Conservation (phyloP, 2,888 invertebrate species). For the Sminthurinus aureus region DNA sequence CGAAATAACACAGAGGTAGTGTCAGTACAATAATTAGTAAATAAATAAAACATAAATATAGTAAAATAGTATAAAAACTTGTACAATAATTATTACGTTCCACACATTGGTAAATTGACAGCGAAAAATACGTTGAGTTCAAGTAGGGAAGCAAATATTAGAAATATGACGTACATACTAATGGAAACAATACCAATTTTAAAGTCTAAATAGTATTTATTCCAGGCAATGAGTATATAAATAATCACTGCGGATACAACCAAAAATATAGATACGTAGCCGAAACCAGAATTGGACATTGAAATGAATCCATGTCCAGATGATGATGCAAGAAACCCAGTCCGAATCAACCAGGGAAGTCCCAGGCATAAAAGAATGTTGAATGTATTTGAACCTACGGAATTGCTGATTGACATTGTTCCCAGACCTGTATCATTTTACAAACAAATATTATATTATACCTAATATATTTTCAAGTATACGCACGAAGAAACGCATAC, state of each 20-base stretch:
- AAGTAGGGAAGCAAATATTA: constrained; percentile 77
- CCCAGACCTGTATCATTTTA: constrained; percentile 68
- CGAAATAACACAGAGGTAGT: no score
- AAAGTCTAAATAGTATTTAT: constrained; percentile 75
- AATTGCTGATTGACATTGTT: constrained; percentile 86
- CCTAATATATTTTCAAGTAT: no score
- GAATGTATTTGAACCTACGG: constrained; percentile 84
- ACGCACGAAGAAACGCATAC: no score
- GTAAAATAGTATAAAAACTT: no score
- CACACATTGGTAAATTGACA: constrained; percentile 62
- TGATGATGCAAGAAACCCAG: constrained; percentile 69
- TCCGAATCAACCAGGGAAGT: constrained; percentile 81
- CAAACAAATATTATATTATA: no score
- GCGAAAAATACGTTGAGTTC: constrained; percentile 77
- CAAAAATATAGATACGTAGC: constrained; percentile 70
- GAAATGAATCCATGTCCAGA: constrained; percentile 80
- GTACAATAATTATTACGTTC: no score
- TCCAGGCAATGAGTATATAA: constrained; percentile 72
- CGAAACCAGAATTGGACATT: constrained; percentile 68
- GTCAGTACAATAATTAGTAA: no score
- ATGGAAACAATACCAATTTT: constrained; percentile 74
- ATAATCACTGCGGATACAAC: constrained; percentile 62
- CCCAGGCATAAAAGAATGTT: constrained; percentile 84
- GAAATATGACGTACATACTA: constrained; percentile 73
- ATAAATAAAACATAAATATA: no score